These are phyloP conservation scores for Murina feae DNA, from an alignment of 2,113 vertebrate species.

Conservation along the genomic window DNA sequence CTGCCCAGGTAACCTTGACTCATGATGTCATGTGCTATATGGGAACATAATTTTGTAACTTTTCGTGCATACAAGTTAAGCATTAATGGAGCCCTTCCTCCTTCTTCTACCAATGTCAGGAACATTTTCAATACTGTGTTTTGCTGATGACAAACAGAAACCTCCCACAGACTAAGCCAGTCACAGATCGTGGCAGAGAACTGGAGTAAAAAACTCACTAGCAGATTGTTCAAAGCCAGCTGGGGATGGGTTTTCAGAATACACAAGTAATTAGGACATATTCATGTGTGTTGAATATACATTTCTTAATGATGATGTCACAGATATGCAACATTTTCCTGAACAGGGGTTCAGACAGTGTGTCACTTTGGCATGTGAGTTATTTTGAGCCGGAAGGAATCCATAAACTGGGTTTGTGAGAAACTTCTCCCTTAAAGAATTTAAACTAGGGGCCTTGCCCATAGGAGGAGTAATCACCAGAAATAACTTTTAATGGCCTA, in stretches of 20 bases:
- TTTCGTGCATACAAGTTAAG: conserved; percentile 16
- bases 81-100: conserved; percentile 49
- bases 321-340: neutral
- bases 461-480: neutral
- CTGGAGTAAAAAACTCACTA: neutral
- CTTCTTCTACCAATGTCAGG: neutral
- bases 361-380: neutral
- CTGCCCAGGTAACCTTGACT: neutral
- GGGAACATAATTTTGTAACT: conserved; percentile 19
- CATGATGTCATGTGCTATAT: neutral
- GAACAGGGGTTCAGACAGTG: neutral
- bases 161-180: neutral
- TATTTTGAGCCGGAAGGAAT: neutral
- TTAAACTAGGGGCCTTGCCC: neutral
- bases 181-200: neutral
- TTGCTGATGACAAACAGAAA: neutral
- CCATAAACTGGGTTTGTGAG: neutral
- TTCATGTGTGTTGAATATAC: neutral
- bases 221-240: neutral
- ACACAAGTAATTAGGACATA: neutral
- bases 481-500: neutral
- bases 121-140: neutral
- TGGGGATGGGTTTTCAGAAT: neutral
- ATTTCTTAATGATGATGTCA: neutral
- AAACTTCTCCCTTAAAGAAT: neutral